A percentile compares a stretch with the other conserved stretches of the same genome.
Conservation (phyloP, 1,140 invertebrate genomes). For the Euglossa dilemma region DNA sequence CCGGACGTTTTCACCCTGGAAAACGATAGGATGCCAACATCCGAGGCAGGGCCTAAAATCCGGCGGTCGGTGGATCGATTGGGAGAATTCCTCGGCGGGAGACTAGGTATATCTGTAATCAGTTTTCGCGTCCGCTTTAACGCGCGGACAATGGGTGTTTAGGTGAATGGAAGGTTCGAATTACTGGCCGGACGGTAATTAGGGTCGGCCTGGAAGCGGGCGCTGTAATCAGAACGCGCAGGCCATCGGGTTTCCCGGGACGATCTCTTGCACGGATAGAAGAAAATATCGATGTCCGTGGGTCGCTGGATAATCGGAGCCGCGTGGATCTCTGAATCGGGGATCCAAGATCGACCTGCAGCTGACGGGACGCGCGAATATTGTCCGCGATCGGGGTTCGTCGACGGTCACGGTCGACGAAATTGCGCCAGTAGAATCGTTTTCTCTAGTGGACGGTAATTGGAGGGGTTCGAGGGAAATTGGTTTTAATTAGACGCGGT, state of each 20-base stretch:
- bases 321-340: slow-evolving; percentile 21
- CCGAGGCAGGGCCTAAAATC: slow-evolving; percentile 13
- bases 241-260: slow-evolving; percentile 24
- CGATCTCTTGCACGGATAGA: neutral
- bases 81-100: slow-evolving; percentile 29
- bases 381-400: neutral
- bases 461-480: too few species aligned
- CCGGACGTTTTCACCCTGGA: slow-evolving; percentile 1
- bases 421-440: neutral
- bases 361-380: neutral
- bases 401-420: neutral
- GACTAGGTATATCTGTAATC: slow-evolving; percentile 38
- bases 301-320: slow-evolving; percentile 2
- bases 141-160: slow-evolving; percentile 38
- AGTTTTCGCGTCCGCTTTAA: slow-evolving; percentile 52
- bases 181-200: slow-evolving; percentile 57
- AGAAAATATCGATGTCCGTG: slow-evolving; percentile 9
- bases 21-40: neutral
- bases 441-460: neutral
- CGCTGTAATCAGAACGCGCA: slow-evolving; percentile 53
- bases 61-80: neutral
- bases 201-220: slow-evolving; percentile 44
- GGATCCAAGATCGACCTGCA: slow-evolving; percentile 12
- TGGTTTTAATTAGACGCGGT: neutral
- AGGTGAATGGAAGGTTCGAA: slow-evolving; percentile 50